These are phyloP conservation scores for Cheilosia urbana DNA, from an alignment of 2,888 invertebrate genomes.

Conservation along the genomic window DNA sequence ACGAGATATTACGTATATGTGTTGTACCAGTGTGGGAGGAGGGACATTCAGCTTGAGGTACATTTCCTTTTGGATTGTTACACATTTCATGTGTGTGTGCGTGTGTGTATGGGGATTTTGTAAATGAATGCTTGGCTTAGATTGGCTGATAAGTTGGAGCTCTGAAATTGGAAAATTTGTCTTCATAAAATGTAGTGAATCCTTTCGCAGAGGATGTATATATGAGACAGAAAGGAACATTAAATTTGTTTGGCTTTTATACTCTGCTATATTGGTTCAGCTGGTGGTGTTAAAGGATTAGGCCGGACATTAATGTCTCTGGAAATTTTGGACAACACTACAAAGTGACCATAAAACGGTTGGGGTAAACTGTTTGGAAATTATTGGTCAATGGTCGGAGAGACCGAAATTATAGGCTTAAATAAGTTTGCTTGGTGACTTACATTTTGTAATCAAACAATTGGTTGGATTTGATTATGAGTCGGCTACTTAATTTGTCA, in stretches of 20 bases:
- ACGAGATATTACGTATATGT: constrained; percentile 11
- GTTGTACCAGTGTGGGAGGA: not conserved
- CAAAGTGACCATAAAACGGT: not conserved
- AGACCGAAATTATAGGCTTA: no score
- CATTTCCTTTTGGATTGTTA: constrained; percentile 1
- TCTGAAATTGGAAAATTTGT: constrained; percentile 55
- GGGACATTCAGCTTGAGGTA: constrained; percentile 6
- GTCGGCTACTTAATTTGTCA: no score
- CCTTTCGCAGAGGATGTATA: constrained; percentile 20
- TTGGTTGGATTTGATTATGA: no score
- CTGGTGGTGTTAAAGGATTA: constrained; percentile 1
- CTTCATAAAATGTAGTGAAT: constrained; percentile 55
- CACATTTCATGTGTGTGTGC: constrained; percentile 15
- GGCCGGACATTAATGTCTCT: not conserved
- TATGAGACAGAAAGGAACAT: constrained; percentile 15
- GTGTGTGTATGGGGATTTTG: constrained; percentile 35
- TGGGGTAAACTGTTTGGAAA: no score
- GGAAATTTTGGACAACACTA: not conserved
- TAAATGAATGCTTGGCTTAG: constrained; percentile 55
- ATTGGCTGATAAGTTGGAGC: constrained; percentile 38
- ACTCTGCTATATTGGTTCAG: not conserved
- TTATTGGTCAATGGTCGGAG: no score
- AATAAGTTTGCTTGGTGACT: no score
- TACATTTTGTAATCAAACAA: no score
- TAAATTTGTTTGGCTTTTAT: constrained; percentile 32